Evolutionary conservation across 2,888 invertebrate genomes (phyloP).

Genomic region (Gastracanthus pulcherrimus): DNA sequence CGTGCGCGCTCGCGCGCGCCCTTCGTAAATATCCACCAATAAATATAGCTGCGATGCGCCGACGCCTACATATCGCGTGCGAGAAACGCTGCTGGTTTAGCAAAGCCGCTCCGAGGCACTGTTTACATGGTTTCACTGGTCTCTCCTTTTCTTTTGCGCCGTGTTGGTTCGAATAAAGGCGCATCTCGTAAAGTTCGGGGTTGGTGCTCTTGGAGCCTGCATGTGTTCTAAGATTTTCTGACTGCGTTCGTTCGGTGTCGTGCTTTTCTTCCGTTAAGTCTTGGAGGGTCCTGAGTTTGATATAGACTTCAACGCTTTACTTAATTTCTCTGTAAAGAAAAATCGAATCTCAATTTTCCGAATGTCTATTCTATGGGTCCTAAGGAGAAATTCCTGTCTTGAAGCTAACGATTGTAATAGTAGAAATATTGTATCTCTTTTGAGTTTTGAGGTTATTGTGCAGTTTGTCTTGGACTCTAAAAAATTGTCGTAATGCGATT

Average conservation of each 20-base stretch:
- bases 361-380: too few relatives aligned
- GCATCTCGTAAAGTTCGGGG: constrained; percentile 32
- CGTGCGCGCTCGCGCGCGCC: constrained; percentile 49
- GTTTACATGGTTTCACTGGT: background rate
- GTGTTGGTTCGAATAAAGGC: background rate
- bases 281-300: too few relatives aligned
- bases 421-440: too few relatives aligned
- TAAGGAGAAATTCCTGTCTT: too few relatives aligned
- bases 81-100: background rate
- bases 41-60: constrained; percentile 63
- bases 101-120: background rate
- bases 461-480: too few relatives aligned
- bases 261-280: background rate
- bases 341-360: too few relatives aligned
- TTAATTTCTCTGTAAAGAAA: too few relatives aligned
- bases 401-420: too few relatives aligned
- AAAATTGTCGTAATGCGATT: too few relatives aligned
- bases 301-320: too few relatives aligned
- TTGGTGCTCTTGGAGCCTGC: constrained; percentile 20
- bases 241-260: constrained; percentile 18
- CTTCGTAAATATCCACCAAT: constrained; percentile 67
- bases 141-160: background rate
- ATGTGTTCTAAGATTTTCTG: constrained; percentile 27
- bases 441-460: too few relatives aligned
- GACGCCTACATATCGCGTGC: constrained; percentile 65